A percentile compares a stretch with the other conserved stretches of the same genome.
Conservation (phyloP, 1,140 invertebrate genomes). For the Pachyrhynchus sulphureomaculatus region DNA sequence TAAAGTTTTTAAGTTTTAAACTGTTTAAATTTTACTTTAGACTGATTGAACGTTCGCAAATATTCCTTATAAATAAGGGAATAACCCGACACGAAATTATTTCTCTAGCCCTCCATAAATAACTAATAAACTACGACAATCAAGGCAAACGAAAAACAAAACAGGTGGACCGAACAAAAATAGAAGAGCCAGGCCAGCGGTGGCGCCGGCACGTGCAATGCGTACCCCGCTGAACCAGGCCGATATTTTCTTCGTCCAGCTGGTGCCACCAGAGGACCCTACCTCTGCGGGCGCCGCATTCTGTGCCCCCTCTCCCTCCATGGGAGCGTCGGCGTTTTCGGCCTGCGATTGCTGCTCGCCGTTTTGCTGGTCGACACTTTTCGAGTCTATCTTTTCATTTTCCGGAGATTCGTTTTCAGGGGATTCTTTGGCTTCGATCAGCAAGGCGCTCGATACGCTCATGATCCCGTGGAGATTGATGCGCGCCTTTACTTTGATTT, state of each 20-base stretch:
- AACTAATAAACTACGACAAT: background rate
- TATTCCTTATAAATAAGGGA: too few relatives aligned
- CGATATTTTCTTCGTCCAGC: conserved; percentile 52
- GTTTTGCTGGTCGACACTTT: conserved; percentile 50
- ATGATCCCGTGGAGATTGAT: conserved; percentile 93
- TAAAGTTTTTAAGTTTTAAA: too few relatives aligned
- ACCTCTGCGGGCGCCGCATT: conserved; percentile 45
- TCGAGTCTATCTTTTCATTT: conserved; percentile 54
- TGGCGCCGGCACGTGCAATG: conserved; percentile 42
- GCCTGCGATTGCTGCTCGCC: conserved; percentile 49
- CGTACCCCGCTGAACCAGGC: conserved; percentile 52
- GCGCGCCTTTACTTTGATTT: conserved; percentile 94
- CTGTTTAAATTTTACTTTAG: too few relatives aligned
- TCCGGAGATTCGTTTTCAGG: conserved; percentile 58
- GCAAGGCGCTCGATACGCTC: conserved; percentile 77
- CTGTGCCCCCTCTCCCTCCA: conserved; percentile 32
- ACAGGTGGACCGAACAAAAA: conserved; percentile 32
- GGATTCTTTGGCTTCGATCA: conserved; percentile 80
- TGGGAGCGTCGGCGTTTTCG: conserved; percentile 18
- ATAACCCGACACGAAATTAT: too few relatives aligned
- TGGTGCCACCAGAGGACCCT: conserved; percentile 47
- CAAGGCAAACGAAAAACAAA: conserved; percentile 16
- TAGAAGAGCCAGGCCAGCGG: conserved; percentile 39
- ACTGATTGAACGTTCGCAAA: too few relatives aligned
- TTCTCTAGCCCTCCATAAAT: too few relatives aligned